phyloP scores from a whole-genome alignment of 2,888 invertebrate genomes.

The Augiades crinisus region DNA sequence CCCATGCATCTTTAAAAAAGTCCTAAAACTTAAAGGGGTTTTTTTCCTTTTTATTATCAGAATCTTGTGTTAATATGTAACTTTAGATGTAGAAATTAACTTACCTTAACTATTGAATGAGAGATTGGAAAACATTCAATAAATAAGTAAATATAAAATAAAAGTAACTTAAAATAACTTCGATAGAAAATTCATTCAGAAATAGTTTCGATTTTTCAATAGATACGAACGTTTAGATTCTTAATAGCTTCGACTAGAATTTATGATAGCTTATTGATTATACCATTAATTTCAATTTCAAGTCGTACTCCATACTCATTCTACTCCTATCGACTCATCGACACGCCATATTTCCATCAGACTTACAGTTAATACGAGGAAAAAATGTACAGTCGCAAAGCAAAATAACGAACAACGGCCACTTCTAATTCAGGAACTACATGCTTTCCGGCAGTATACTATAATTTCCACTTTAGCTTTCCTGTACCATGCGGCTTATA shows the following conservation, averaged over 20 bases:
- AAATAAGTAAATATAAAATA: too few relatives aligned
- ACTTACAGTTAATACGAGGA: conserved; percentile 17
- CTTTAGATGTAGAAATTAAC: too few relatives aligned
- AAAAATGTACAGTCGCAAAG: conserved; percentile 26
- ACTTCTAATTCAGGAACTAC: conserved; percentile 10
- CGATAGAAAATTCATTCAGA: too few relatives aligned
- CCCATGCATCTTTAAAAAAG: too few relatives aligned
- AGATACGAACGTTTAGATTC: conserved; percentile 21
- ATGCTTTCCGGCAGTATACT: conserved; percentile 60
- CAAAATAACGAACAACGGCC: conserved; percentile 21
- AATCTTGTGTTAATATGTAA: too few relatives aligned
- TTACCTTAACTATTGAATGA: too few relatives aligned
- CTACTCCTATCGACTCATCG: conserved; percentile 27
- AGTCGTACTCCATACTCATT: conserved; percentile 26
- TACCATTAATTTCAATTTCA: conserved; percentile 25
- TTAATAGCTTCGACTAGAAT: conserved; percentile 21
- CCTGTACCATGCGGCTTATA: conserved; percentile 57
- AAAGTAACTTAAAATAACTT: too few relatives aligned
- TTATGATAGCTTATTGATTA: conserved; percentile 27
- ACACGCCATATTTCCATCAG: conserved; percentile 35
- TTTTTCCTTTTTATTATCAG: too few relatives aligned
- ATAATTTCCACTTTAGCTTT: conserved; percentile 60
- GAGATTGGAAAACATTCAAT: too few relatives aligned
- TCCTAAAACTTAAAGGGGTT: too few relatives aligned
- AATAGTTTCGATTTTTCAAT: conserved; percentile 5